Base-by-base conservation (phyloP, 2,888 invertebrate genomes). In the Eristalis pertinax region DNA sequence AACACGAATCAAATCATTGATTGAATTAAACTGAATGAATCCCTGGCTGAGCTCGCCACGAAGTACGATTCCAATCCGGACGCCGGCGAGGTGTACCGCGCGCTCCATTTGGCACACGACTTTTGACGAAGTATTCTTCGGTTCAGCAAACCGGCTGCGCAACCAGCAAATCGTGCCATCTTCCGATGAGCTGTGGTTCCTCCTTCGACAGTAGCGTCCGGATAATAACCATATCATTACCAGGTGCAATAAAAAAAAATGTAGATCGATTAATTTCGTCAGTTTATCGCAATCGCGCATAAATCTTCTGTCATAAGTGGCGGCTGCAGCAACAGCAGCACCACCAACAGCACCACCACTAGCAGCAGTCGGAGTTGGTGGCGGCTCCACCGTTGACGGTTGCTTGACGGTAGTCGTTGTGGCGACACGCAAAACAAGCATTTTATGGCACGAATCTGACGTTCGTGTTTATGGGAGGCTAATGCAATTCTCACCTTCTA, bases 401-500 rank as follows among this genome's bases (percentile, higher is more conserved):
- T 67, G 68, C 68, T 82, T 70, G 84, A 80, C 79, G 84, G 84
- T 84, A 87, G 84, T 87, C 87, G 79, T 73, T 67, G 79, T 84
- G 87, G 84, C 87, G 87, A 87, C 87, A 87, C 84, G 84, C 84
- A 87, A 84, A 80, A 87, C 87, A 87, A 77, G 87, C 87, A 84
- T 79, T 87, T 87, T 87, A 83, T 73, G 69, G 87, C 87, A 87
- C 87, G 87, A 87, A 87, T 84, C 79, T 80, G 84, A 87, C 83
- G 87, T 87, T 87, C 87, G 84, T 87, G 87, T 84, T 87, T 84
- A 87, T 79, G 87, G 84, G 68, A 79, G 79, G 87, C 84, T 79
- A 84, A 84, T 84, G 84, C 84, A 87, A 87, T 87, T 87, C 87
- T 87, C 87, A 87, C 87, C 87, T 84, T 75, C 79, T 87, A 79